A percentile compares a stretch with the other conserved stretches of the same genome.
These are phyloP conservation scores for Anguilla japonica DNA, from an alignment of 2,113 vertebrate species.

Conservation along the genomic window DNA sequence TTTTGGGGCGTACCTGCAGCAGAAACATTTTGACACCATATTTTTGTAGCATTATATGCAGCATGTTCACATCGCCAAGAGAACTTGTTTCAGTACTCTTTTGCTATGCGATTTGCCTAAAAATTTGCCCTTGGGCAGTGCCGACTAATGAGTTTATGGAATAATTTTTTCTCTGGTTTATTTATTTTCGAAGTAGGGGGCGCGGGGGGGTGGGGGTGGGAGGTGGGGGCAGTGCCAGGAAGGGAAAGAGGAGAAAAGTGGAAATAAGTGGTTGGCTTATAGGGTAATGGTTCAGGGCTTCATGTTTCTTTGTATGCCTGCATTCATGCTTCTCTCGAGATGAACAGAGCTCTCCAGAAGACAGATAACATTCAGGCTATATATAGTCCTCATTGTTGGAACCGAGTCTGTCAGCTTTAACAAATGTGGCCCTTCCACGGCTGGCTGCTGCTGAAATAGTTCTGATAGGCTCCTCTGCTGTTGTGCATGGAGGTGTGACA, in stretches of 20 bases:
- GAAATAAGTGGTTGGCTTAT: not conserved
- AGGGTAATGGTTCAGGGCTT: not conserved
- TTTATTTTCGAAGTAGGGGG: not conserved
- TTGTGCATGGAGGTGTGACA: not conserved
- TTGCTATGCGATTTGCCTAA: not conserved
- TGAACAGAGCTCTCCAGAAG: conserved; percentile 17
- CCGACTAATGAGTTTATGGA: not conserved
- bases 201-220: no score
- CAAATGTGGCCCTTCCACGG: conserved; percentile 1
- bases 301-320: not conserved
- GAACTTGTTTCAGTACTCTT: not conserved
- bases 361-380: conserved; percentile 18
- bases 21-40: not conserved
- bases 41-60: not conserved
- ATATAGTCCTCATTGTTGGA: conserved; percentile 17
- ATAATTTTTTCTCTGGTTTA: not conserved
- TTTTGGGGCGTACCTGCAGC: not conserved
- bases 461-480: not conserved
- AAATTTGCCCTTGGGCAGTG: not conserved
- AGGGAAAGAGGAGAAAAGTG: not conserved
- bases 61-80: not conserved
- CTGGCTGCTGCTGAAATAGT: not conserved
- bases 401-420: conserved; percentile 18
- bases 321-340: not conserved
- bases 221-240: not conserved